Percentiles rank a stretch among this genome's conserved stretches.
Evolutionary conservation across 2,888 invertebrate species (phyloP).

Genomic region (Metopia argyrocephala): DNA sequence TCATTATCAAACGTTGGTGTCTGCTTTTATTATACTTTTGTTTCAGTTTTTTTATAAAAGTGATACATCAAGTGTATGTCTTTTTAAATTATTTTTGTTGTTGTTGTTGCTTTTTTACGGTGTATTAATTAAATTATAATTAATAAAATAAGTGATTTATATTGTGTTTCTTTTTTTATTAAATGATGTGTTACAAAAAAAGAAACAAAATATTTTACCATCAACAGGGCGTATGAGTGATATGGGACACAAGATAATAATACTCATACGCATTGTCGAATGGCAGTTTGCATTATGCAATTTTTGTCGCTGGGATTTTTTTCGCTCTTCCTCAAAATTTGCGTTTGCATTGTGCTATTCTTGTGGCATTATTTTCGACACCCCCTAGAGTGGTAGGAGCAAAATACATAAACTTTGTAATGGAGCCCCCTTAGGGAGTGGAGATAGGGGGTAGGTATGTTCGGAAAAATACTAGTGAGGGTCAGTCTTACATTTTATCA

Average conservation of each 20-base stretch:
- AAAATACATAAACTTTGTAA: no score
- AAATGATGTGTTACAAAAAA: neutral
- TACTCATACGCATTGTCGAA: neutral
- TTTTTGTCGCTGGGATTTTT: no score
- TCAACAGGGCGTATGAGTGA: neutral
- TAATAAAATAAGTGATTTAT: conserved; percentile 48
- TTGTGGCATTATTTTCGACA: no score
- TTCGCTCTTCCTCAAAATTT: no score
- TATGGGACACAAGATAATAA: neutral
- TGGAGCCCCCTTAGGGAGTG: no score
- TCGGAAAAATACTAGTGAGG: no score
- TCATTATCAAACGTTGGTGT: conserved; percentile 26
- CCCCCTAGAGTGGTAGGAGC: no score
- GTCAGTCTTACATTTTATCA: no score
- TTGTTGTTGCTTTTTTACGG: conserved; percentile 27
- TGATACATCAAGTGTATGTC: conserved; percentile 39
- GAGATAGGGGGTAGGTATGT: no score
- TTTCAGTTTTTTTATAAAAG: conserved; percentile 28
- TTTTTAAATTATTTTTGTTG: neutral
- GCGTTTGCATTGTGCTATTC: no score
- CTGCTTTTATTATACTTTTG: neutral
- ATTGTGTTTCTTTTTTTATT: neutral
- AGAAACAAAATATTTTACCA: neutral
- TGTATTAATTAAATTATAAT: conserved; percentile 48
- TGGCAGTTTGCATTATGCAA: no score